Evolutionary conservation across 2,797 vertebrate genomes (phyloP).

Genomic region (Australoheros facetus): DNA sequence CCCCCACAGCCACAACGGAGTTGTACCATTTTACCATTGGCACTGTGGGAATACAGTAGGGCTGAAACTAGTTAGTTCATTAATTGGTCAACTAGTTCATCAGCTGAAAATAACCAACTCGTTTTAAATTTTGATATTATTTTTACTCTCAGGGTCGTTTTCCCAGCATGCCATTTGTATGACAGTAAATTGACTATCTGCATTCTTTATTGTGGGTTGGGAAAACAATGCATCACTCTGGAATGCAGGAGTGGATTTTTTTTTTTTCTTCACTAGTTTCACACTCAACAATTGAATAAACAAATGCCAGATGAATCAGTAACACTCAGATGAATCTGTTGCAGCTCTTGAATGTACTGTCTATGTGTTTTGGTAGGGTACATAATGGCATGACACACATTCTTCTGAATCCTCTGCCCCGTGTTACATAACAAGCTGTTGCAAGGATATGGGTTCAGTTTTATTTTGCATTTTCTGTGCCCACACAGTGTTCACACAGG

Average conservation of each 20-base stretch:
- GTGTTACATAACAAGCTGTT: conserved; percentile 23
- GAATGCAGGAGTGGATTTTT: neutral
- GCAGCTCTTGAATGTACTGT: neutral
- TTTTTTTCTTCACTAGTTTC: neutral
- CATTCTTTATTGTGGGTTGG: neutral
- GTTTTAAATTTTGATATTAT: neutral
- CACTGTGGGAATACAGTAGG: neutral
- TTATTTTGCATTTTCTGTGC: neutral
- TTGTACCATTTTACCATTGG: neutral
- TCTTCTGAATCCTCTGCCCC: neutral
- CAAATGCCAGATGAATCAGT: neutral
- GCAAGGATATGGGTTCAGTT: conserved; percentile 5
- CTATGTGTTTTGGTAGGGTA: neutral
- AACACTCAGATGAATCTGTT: neutral
- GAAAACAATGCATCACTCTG: neutral
- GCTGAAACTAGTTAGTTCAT: neutral
- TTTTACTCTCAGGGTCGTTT: neutral
- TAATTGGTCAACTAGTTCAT: neutral
- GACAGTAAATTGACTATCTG: neutral
- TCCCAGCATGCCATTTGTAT: neutral
- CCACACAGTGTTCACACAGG: neutral
- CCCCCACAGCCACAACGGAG: neutral
- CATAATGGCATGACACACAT: neutral
- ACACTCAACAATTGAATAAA: neutral
- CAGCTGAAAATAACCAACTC: neutral